Conservation (phyloP, 2,888 invertebrate genomes). For the Augiades crinisus region DNA sequence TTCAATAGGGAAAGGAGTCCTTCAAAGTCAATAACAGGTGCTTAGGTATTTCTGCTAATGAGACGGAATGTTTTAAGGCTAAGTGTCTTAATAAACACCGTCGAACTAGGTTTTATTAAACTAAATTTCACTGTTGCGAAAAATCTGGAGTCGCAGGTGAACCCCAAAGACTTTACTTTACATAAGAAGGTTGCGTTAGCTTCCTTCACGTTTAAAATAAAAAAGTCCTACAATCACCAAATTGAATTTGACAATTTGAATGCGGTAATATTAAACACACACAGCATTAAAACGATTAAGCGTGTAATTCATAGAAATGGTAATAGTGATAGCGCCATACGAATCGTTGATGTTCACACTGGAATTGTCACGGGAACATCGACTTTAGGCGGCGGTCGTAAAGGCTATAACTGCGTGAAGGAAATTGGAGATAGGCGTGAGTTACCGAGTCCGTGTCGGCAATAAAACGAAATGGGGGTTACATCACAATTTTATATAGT, state of each 20-base stretch:
- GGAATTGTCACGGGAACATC: background rate
- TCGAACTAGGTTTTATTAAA: no score
- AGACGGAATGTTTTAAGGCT: no score
- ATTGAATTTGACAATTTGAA: conserved; percentile 2
- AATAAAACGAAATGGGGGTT: conserved; percentile 28
- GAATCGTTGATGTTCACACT: conserved; percentile 17
- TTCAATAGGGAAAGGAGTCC: no score
- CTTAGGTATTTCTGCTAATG: no score
- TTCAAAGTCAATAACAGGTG: no score
- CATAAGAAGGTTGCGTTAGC: no score
- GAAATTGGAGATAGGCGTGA: conserved; percentile 11
- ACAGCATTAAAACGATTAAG: conserved; percentile 24
- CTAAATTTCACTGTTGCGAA: no score
- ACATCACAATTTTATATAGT: conserved; percentile 30
- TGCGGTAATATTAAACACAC: background rate
- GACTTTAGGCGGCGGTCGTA: background rate
- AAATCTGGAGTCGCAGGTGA: no score
- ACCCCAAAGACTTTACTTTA: no score
- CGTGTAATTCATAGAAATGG: conserved; percentile 12
- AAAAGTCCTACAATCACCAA: no score
- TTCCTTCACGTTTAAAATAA: no score
- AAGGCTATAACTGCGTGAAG: conserved; percentile 1
- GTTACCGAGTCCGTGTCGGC: conserved; percentile 4
- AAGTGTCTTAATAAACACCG: no score
- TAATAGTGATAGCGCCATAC: conserved; percentile 19